phyloP scores from a whole-genome alignment of 1,140 invertebrate genomes.

The Drosophila setifemur region DNA sequence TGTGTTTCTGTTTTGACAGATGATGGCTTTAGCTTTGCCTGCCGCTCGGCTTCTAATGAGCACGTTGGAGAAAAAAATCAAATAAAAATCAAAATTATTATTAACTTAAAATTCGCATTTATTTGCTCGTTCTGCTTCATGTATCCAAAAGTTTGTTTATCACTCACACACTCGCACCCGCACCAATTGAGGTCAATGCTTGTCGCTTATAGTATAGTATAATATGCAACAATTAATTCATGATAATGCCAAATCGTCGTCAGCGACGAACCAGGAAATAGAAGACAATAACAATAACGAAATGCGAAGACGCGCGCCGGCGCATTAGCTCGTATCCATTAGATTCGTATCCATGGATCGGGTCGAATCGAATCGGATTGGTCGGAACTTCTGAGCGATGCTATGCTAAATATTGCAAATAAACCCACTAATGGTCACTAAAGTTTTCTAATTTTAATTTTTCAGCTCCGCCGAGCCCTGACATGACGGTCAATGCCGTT shows the following conservation, averaged over 20 bases:
- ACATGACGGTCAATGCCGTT: conserved; percentile 78
- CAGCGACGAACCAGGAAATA: conserved; percentile 68
- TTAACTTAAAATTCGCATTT: conserved; percentile 13
- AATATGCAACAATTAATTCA: conserved; percentile 58
- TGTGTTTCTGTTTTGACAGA: background rate
- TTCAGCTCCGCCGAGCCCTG: too few species aligned
- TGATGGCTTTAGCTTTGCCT: conserved; percentile 1
- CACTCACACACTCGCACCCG: conserved; percentile 18
- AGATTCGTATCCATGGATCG: conserved; percentile 9
- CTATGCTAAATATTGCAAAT: conserved; percentile 69
- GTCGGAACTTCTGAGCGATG: conserved; percentile 48
- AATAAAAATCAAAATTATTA: conserved; percentile 21
- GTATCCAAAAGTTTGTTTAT: conserved; percentile 27
- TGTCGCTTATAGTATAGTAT: conserved; percentile 29
- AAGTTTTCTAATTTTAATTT: conserved; percentile 61
- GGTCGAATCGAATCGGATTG: conserved; percentile 1
- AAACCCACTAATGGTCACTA: conserved; percentile 51
- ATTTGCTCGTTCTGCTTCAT: conserved; percentile 29
- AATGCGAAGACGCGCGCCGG: conserved; percentile 49
- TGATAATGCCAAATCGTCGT: conserved; percentile 53
- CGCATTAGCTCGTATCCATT: conserved; percentile 20
- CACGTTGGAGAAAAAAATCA: conserved; percentile 6
- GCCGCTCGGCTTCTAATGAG: conserved; percentile 21
- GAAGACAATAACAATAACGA: conserved; percentile 61
- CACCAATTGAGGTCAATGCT: conserved; percentile 68